Percentiles rank a stretch among this genome's conserved stretches.
Conservation (phyloP, 1,140 invertebrate genomes). For the Dryas iulia region DNA sequence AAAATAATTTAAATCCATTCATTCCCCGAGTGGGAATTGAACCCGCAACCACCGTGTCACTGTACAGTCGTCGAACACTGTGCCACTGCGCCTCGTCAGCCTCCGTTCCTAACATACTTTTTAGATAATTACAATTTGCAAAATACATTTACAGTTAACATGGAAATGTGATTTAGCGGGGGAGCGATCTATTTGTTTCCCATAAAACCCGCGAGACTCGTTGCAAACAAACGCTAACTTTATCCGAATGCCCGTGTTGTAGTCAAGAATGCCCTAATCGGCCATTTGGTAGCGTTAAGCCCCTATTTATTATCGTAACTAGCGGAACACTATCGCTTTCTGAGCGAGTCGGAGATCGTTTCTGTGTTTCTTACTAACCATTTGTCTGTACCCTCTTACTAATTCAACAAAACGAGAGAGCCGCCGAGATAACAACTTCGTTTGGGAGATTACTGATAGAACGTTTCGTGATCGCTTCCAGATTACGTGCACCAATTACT, state of each 20-base stretch:
- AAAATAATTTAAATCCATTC: too few relatives aligned
- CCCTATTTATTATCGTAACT: slow-evolving; percentile 75
- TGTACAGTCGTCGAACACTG: too few relatives aligned
- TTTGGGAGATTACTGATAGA: slow-evolving; percentile 22
- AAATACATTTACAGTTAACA: slow-evolving; percentile 10
- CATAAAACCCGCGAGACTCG: slow-evolving; percentile 60
- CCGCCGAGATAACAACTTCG: slow-evolving; percentile 21
- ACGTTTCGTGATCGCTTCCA: slow-evolving; percentile 3
- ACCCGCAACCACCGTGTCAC: too few relatives aligned
- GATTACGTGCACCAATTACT: slow-evolving; percentile 7
- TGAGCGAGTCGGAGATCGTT: slow-evolving; percentile 49
- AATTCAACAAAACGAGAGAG: slow-evolving; percentile 22
- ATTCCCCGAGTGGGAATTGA: too few relatives aligned
- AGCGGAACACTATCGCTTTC: slow-evolving; percentile 67
- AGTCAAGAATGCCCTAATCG: slow-evolving; percentile 75
- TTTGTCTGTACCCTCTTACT: slow-evolving; percentile 24
- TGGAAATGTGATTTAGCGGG: slow-evolving; percentile 21
- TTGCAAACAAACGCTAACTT: slow-evolving; percentile 69
- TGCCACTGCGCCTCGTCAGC: too few relatives aligned
- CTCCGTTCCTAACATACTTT: background rate
- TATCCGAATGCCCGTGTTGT: slow-evolving; percentile 69
- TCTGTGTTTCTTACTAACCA: slow-evolving; percentile 15
- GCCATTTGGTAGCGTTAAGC: slow-evolving; percentile 71
- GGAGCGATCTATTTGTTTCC: slow-evolving; percentile 47
- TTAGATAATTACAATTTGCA: background rate